Conservation (phyloP, 2,113 vertebrate species). For the rat (Rattus norvegicus) region GRCr8 NC_086034.1:80942501-80943000, state of each 20-base stretch:
- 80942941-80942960: neutral
- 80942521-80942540: neutral
- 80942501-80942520: neutral
- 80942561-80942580: neutral
- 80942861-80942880: accelerated
- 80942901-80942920: neutral
- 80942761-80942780: neutral
- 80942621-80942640: neutral
- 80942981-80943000: neutral
- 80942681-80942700: neutral
- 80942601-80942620: neutral
- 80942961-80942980: neutral
- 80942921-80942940: neutral
- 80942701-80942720: neutral
- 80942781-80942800: neutral
- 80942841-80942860: neutral
- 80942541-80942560: neutral
- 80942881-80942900: too few relatives aligned
- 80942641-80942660: neutral
- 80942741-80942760: too few relatives aligned
- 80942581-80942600: too few relatives aligned
- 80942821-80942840: neutral
- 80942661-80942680: neutral
- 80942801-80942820: neutral
- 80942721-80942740: neutral